These are phyloP conservation scores for Percopsis transmontana DNA, from an alignment of 2,113 vertebrate genomes.

Conservation along the genomic window DNA sequence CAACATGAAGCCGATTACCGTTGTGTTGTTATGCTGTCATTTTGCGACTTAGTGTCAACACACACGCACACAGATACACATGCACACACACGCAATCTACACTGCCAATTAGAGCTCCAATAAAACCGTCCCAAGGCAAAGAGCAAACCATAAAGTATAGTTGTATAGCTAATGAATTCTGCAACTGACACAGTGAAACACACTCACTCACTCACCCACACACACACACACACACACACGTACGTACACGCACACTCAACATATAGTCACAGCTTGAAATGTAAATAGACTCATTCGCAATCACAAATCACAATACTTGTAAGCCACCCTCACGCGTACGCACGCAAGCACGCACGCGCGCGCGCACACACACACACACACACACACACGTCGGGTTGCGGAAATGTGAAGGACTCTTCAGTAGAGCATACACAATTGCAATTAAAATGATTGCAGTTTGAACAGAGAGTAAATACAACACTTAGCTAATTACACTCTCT, in stretches of 20 bases:
- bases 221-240: constrained; percentile 15
- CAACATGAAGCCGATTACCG: background rate
- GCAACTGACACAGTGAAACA: constrained; percentile 37
- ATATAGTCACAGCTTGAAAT: constrained; percentile 11
- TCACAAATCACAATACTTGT: constrained; percentile 4
- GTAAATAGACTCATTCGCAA: constrained; percentile 41
- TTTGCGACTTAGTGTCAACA: constrained; percentile 29
- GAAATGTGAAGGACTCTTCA: constrained; percentile 29
- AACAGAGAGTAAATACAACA: constrained; percentile 58
- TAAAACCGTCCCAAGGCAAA: constrained; percentile 45
- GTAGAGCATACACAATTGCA: constrained; percentile 45
- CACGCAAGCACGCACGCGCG: constrained; percentile 5
- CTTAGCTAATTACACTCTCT: constrained; percentile 61
- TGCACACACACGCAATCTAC: constrained; percentile 36
- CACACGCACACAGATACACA: background rate
- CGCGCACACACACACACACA: background rate
- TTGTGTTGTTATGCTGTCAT: constrained; percentile 4
- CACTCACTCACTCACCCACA: constrained; percentile 13
- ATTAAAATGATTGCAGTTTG: constrained; percentile 61
- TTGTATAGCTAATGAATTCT: constrained; percentile 55
- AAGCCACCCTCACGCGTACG: constrained; percentile 2
- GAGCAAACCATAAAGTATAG: constrained; percentile 44
- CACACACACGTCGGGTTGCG: background rate
- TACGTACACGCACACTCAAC: constrained; percentile 2
- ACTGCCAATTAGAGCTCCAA: constrained; percentile 61